These are phyloP conservation scores for Drosophila equinoxialis DNA, from an alignment of 1,140 invertebrate species.

Conservation along the genomic window DNA sequence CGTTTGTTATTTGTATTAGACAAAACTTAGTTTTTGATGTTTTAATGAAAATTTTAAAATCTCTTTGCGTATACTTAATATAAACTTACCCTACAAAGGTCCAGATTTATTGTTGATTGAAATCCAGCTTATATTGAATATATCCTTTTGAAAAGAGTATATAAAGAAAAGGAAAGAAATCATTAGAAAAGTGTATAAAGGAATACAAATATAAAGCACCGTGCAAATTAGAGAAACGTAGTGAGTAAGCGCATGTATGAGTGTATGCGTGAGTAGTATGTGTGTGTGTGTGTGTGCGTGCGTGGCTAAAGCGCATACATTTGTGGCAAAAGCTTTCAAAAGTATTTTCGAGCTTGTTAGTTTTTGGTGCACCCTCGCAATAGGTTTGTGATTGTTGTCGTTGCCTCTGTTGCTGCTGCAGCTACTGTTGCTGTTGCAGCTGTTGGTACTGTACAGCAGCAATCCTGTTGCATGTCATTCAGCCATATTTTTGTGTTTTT, in stretches of 20 bases:
- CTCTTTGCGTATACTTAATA: too few species aligned
- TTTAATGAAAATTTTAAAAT: too few species aligned
- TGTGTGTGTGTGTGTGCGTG: conserved; percentile 24
- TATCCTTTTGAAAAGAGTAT: background rate
- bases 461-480: conserved; percentile 79
- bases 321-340: conserved; percentile 78
- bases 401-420: background rate
- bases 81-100: too few species aligned
- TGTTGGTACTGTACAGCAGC: conserved; percentile 16
- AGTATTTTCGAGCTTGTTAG: conserved; percentile 78
- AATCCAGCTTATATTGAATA: background rate
- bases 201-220: conserved; percentile 56
- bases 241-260: conserved; percentile 53
- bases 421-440: background rate
- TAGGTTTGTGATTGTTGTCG: conserved; percentile 40
- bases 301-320: conserved; percentile 64
- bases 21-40: too few species aligned
- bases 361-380: conserved; percentile 58
- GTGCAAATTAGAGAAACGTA: conserved; percentile 76
- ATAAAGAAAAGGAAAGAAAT: conserved; percentile 7
- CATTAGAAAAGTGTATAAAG: conserved; percentile 20
- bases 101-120: too few species aligned
- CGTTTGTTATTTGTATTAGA: too few species aligned
- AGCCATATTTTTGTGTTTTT: conserved; percentile 72
- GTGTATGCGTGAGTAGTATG: background rate